Conservation (phyloP, 2,888 invertebrate genomes). For the Subacronicta megacephala region DNA sequence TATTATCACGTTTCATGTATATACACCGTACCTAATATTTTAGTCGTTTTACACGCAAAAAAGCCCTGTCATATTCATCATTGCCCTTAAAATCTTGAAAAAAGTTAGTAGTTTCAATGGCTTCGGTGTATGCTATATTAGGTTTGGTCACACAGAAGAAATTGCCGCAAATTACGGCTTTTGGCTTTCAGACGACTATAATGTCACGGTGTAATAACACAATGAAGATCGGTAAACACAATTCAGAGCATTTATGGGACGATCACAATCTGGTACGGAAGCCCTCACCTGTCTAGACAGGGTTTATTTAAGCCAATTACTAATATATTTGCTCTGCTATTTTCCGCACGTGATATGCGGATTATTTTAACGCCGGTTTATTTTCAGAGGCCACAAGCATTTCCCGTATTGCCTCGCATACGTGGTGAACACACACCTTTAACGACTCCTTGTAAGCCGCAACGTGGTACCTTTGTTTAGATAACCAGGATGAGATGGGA, state of each 20-base stretch:
- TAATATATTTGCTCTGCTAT: constrained; percentile 13
- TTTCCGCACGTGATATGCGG: constrained; percentile 15
- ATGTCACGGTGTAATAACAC: too few relatives aligned
- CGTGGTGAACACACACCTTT: constrained; percentile 28
- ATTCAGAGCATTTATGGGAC: too few relatives aligned
- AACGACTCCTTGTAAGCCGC: constrained; percentile 17
- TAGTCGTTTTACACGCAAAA: too few relatives aligned
- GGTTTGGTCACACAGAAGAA: too few relatives aligned
- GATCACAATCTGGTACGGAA: background rate
- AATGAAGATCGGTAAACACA: background rate
- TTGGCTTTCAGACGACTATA: too few relatives aligned
- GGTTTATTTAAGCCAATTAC: background rate
- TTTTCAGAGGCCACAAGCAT: constrained; percentile 53
- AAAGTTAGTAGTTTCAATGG: too few relatives aligned
- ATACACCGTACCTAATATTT: too few relatives aligned
- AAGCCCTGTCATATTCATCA: too few relatives aligned
- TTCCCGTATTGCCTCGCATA: constrained; percentile 42
- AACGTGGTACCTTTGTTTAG: constrained; percentile 25
- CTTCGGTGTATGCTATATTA: too few relatives aligned
- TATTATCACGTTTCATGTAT: too few relatives aligned
- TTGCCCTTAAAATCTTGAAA: too few relatives aligned
- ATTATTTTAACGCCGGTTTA: constrained; percentile 49
- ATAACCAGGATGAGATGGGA: background rate
- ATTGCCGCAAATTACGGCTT: too few relatives aligned
- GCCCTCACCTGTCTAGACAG: constrained; percentile 17